Base-by-base conservation (phyloP, 2,113 vertebrate genomes). In the Melospiza melodia region DNA sequence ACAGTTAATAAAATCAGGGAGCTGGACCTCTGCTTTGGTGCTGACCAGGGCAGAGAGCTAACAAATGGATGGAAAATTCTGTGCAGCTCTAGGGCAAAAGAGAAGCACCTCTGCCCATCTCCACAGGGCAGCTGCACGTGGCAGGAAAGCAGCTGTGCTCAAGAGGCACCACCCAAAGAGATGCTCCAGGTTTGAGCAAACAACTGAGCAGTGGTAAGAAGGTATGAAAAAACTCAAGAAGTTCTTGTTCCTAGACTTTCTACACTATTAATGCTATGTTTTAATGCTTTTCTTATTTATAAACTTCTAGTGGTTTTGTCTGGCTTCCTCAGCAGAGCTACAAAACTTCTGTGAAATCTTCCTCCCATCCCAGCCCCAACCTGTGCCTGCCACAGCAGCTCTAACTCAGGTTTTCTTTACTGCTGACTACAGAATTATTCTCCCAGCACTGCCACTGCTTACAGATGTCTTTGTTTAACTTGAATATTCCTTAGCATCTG, bases 401-500 rank as follows among this genome's bases (percentile, higher is more conserved):
- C 49, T 27, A 62, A 51, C 48, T 80, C 61, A 62, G 66, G 21
- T 55, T 37, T 76, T 21, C 55, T 94, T 76, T 57, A 48, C 58
- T 84, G 44, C 67, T 86, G 79, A 85, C 63, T 90, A 30, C 35
- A 55, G 94, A 85, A 71, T 57, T 94, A 58, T 39, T 63, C 48
- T 88, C 41, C 15, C 61, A 88, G 67, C 20, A 48, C 63, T 71
- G 43, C 35, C 35, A 21, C 59, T 86, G 63, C 51, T 93, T 14
- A 8, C 75, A 84, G 72, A 93, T 90, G 85, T 93, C 87, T 95
- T 93, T 93, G 78, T 83, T 93, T 87, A 93, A 91, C 77, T 78
- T 87, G 28, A 87, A n/a, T 89, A 58, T 84, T 84, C 69, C 41
- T 87, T 76, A 76, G 61, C 76, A 84, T 85, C 92, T 94, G 94